Percentiles rank a stretch among this genome's conserved stretches.
phyloP scores from a whole-genome alignment of 1,140 invertebrate genomes.

The Atopsyche davidsoni region DNA sequence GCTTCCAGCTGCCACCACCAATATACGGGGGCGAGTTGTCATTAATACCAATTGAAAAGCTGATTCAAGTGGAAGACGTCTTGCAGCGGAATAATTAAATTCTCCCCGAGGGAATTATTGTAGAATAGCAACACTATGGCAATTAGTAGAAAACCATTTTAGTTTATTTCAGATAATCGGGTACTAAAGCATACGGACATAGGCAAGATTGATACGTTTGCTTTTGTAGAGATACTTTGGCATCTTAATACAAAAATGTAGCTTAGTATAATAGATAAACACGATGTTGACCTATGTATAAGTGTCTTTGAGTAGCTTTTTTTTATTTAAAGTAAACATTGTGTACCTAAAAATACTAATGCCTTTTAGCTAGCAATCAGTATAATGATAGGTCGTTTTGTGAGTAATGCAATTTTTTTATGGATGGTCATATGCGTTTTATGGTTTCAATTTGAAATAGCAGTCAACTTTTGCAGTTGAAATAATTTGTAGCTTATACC shows the following conservation, averaged over 20 bases:
- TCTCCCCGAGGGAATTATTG: slow-evolving; percentile 3
- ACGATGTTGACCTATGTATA: too few relatives aligned
- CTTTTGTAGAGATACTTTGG: not conserved
- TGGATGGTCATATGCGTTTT: too few relatives aligned
- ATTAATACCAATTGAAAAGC: slow-evolving; percentile 71
- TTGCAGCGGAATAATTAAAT: slow-evolving; percentile 30
- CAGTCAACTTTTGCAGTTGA: too few relatives aligned
- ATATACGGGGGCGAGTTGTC: slow-evolving; percentile 71
- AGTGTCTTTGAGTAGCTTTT: too few relatives aligned
- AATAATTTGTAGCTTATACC: too few relatives aligned
- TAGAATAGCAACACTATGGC: not conserved
- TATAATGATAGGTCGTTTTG: too few relatives aligned
- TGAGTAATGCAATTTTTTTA: too few relatives aligned
- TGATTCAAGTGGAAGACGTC: slow-evolving; percentile 62
- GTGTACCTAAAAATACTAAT: too few relatives aligned
- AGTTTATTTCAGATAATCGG: not conserved
- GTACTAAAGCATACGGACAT: not conserved
- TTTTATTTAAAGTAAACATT: too few relatives aligned
- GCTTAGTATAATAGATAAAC: too few relatives aligned
- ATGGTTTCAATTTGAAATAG: too few relatives aligned
- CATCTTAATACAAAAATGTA: not conserved
- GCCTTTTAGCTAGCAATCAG: too few relatives aligned
- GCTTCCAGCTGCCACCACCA: slow-evolving; percentile 53
- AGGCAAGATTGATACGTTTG: not conserved
- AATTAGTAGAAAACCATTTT: not conserved